Percentiles rank a stretch among this genome's conserved stretches.
Evolutionary conservation across 2,888 invertebrate genomes (phyloP).

Genomic region (Aromia moschata): DNA sequence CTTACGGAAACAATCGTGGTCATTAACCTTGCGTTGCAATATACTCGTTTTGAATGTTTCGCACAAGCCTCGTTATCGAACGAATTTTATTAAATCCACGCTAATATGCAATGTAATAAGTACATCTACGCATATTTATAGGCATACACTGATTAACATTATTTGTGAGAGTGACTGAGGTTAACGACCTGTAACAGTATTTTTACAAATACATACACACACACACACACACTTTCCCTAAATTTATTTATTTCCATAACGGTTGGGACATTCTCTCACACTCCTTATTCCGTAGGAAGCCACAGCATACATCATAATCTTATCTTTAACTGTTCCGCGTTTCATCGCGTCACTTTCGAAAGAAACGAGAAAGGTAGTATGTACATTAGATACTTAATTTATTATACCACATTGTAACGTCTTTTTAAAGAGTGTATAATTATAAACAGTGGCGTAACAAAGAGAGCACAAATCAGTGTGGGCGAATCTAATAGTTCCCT

Average conservation of each 20-base stretch:
- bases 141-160: not conserved
- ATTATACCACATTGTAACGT: too few relatives aligned
- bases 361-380: too few relatives aligned
- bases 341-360: too few relatives aligned
- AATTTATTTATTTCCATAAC: constrained; percentile 31
- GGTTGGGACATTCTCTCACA: constrained; percentile 33
- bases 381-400: too few relatives aligned
- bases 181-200: constrained; percentile 19
- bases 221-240: constrained; percentile 24
- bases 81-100: not conserved
- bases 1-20: not conserved
- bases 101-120: constrained; percentile 1
- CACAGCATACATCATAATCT: constrained; percentile 6
- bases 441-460: too few relatives aligned
- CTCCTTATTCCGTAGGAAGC: not conserved
- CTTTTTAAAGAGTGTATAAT: too few relatives aligned
- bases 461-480: too few relatives aligned
- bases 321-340: constrained; percentile 11
- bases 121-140: not conserved
- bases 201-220: constrained; percentile 15
- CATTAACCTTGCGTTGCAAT: not conserved
- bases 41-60: not conserved
- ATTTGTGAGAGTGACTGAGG: constrained; percentile 10
- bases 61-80: not conserved
- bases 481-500: too few relatives aligned